These are phyloP conservation scores for Tenodera sinensis DNA, from an alignment of 2,888 invertebrate species.

Conservation along the genomic window DNA sequence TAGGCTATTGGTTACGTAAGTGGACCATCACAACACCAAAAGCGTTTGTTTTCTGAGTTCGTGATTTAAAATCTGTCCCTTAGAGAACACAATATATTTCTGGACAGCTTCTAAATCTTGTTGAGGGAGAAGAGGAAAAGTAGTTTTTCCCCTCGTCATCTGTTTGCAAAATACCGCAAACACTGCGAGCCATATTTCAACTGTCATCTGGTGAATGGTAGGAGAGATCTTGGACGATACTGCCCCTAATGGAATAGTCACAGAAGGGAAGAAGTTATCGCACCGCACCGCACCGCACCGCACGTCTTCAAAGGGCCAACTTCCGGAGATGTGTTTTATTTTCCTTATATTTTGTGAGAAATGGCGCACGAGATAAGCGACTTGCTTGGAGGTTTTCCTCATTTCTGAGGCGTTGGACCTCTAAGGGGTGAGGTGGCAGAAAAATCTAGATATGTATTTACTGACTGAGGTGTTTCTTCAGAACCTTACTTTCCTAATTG, in stretches of 20 bases:
- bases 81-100: not conserved
- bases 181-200: not conserved
- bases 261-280: not conserved
- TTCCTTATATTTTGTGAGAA: not conserved
- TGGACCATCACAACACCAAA: not conserved
- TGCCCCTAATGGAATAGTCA: not conserved
- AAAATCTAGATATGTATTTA: not conserved
- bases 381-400: not conserved
- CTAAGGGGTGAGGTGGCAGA: not conserved
- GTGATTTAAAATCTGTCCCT: not conserved
- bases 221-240: not conserved
- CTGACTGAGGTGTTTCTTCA: not conserved
- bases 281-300: not conserved
- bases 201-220: not conserved
- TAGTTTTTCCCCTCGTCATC: not conserved
- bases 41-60: not conserved
- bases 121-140: not conserved
- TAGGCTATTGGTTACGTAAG: too few relatives aligned
- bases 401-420: not conserved
- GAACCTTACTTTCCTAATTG: too few relatives aligned
- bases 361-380: not conserved
- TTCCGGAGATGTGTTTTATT: not conserved
- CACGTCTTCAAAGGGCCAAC: not conserved
- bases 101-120: not conserved
- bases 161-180: not conserved